A percentile compares a stretch with the other conserved stretches of the same genome.
These are phyloP conservation scores for Epicampocera succincta DNA, from an alignment of 2,888 invertebrate genomes.

Conservation along the genomic window DNA sequence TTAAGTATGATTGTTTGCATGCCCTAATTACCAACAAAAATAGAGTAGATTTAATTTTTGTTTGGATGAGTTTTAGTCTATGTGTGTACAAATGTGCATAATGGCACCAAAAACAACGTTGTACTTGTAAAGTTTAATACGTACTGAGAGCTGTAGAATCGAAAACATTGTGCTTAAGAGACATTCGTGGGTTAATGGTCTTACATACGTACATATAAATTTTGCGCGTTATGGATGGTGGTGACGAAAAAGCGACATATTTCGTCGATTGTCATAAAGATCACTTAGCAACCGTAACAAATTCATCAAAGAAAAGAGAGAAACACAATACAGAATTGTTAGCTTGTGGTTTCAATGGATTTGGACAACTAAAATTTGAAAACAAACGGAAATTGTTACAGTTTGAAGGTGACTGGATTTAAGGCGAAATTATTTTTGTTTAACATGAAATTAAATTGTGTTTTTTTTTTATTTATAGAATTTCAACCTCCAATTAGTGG, in stretches of 20 bases:
- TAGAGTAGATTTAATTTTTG: not conserved
- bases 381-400: slow-evolving; percentile 67
- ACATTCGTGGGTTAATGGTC: slow-evolving; percentile 23
- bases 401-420: slow-evolving; percentile 56
- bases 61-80: not conserved
- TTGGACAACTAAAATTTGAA: slow-evolving; percentile 77
- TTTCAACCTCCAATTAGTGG: slow-evolving; percentile 8
- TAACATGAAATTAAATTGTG: no score
- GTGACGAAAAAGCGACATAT: slow-evolving; percentile 45
- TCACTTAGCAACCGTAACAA: slow-evolving; percentile 63
- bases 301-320: slow-evolving; percentile 34
- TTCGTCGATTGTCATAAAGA: slow-evolving; percentile 45
- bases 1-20: not conserved
- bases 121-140: slow-evolving; percentile 57
- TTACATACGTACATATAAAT: not conserved
- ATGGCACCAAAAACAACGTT: slow-evolving; percentile 64
- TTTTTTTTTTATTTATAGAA: slow-evolving; percentile 46
- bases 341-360: slow-evolving; percentile 79
- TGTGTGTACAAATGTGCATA: not conserved
- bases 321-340: slow-evolving; percentile 69
- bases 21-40: not conserved
- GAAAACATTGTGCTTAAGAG: slow-evolving; percentile 6
- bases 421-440: no score
- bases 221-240: slow-evolving; percentile 40
- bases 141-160: slow-evolving; percentile 50